These are phyloP conservation scores for Drosophila parabipectinata DNA, from an alignment of 1,140 invertebrate species.

Conservation along the genomic window DNA sequence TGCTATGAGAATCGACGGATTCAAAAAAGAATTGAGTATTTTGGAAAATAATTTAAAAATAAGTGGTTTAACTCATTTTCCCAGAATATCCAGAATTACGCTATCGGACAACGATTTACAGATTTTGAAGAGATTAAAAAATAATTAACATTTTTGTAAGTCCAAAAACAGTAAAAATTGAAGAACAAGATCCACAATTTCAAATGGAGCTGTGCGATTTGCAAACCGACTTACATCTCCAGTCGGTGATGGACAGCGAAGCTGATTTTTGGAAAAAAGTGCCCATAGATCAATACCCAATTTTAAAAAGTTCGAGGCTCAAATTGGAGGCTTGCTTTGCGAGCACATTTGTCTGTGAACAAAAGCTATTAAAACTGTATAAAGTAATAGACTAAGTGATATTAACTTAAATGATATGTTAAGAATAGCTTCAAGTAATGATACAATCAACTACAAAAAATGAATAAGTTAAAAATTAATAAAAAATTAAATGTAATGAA, in stretches of 20 bases:
- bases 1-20: too few relatives aligned
- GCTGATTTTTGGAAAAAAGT: constrained; percentile 5
- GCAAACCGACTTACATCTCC: not conserved
- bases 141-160: not conserved
- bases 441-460: too few relatives aligned
- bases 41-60: not conserved
- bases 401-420: too few relatives aligned
- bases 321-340: not conserved
- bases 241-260: not conserved
- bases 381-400: not conserved
- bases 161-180: not conserved
- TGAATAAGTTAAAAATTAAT: too few relatives aligned
- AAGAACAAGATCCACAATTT: not conserved
- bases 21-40: too few relatives aligned
- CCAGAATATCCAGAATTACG: not conserved
- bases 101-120: not conserved
- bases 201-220: constrained; percentile 4
- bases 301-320: not conserved
- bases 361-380: not conserved
- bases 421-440: too few relatives aligned
- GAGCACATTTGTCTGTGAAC: not conserved
- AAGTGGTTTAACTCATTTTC: not conserved
- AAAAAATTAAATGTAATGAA: too few relatives aligned
- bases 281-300: not conserved
- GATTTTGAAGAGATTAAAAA: not conserved